Percentiles rank a stretch among this genome's conserved stretches.
phyloP scores from a whole-genome alignment of 2,113 vertebrate genomes.

The Alaudala cheleensis region DNA sequence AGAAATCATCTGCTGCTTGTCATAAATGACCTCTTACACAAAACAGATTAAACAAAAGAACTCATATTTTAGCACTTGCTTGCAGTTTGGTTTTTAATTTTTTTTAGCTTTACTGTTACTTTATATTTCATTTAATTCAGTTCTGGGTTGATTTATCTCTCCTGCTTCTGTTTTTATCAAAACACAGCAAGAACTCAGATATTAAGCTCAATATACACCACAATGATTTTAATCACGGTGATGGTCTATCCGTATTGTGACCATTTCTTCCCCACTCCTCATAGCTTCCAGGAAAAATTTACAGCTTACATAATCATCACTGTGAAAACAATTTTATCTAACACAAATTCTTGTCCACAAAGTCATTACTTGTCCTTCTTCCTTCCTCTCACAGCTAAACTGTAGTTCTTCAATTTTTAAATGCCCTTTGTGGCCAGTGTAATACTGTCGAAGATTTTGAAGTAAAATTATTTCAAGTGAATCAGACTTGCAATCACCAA shows the following conservation, averaged over 20 bases:
- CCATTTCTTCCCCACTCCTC: neutral
- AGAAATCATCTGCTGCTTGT: neutral
- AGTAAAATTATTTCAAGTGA: neutral
- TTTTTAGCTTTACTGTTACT: neutral
- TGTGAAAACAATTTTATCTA: neutral
- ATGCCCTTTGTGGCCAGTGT: neutral
- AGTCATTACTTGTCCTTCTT: neutral
- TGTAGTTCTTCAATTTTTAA: neutral
- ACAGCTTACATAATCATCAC: neutral
- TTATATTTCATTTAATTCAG: neutral
- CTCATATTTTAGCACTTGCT: neutral
- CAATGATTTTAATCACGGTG: neutral
- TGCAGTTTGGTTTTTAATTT: neutral
- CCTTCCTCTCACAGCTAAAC: neutral
- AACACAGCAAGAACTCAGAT: neutral
- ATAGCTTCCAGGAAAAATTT: neutral
- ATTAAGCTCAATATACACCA: neutral
- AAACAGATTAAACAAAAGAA: neutral
- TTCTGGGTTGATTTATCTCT: neutral
- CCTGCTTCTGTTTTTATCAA: neutral
- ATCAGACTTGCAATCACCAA: slow-evolving; percentile 58
- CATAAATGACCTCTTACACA: neutral
- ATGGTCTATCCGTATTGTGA: neutral
- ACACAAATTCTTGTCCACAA: fast-evolving
- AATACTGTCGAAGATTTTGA: neutral